Evolutionary conservation across 2,888 invertebrate species (phyloP), one percentile per base, ranked within the genome.

Genomic region (Epirrhoe tristata): DNA sequence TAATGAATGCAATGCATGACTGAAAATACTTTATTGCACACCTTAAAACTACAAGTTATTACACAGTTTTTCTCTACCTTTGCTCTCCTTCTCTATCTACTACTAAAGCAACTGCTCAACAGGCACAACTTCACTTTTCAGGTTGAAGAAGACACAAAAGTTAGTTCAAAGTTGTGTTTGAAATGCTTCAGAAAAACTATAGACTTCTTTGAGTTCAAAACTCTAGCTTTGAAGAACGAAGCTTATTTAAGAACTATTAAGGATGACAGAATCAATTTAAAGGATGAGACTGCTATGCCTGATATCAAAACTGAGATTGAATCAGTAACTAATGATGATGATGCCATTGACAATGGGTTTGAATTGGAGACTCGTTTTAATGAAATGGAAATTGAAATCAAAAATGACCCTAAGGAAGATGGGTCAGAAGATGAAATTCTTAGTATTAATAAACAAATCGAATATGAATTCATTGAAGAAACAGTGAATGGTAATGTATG

Each of bases 161-260:
- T 81, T 12, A 83, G 77, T 72, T 82, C 82, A 74, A 88, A 87
- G 66, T 66, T 91, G 52, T 92, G 92, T 79, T 53, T 76, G 63
- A 83, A 85, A 76, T 92, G 92, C 73, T 88, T 77, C 69, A 82
- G 71, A 63, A 89, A 87, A 77, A 79, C 89, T 34, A 57, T 86
- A 63, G 74, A 81, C 12, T 90, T 85, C 71, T 79, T 88, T 64
- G 79, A 86, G 69, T 92, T 91, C 69, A 92, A 92, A 76, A 68
- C 73, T 17, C 68, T 84, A 68, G 91, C 89, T 48, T 66, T 85
- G 67, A 83, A 84, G 74, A 90, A 78, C 75, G 85, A 91, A 71
- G 66, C 73, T 1, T 84, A 85, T 72, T 79, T 88, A 46, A 83
- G 70, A 65, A 74, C 81, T 5, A 12, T 43, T 43, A 59, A 31